Conservation (phyloP, 2,797 vertebrate species). For the Sebastes hubbsi region DNA sequence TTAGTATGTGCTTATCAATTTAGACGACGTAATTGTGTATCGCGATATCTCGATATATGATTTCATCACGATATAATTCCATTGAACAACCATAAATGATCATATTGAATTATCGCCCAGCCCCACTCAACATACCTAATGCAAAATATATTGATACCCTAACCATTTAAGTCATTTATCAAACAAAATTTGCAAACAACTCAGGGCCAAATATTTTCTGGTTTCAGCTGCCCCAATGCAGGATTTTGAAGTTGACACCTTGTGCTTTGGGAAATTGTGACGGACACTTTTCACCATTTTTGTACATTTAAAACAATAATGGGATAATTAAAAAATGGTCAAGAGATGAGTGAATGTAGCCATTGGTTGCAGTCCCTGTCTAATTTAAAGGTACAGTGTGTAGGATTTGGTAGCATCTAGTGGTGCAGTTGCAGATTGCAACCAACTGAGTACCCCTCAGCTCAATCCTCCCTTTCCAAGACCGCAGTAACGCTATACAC, state of each 20-base stretch:
- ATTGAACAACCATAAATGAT: too few relatives aligned
- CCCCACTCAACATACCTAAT: neutral
- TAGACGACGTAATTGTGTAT: too few relatives aligned
- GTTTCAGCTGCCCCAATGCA: neutral
- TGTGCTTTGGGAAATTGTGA: neutral
- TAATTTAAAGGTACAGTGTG: neutral
- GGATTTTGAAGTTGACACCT: neutral
- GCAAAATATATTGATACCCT: neutral
- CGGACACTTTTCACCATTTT: neutral
- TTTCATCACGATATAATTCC: too few relatives aligned
- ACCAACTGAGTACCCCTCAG: too few relatives aligned
- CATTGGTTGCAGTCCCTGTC: neutral
- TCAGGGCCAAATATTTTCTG: neutral
- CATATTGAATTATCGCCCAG: too few relatives aligned
- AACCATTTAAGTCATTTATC: neutral
- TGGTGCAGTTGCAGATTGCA: too few relatives aligned
- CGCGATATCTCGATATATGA: too few relatives aligned
- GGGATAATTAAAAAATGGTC: neutral
- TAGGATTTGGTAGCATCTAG: too few relatives aligned
- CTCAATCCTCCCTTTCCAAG: too few relatives aligned
- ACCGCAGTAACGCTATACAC: accelerated
- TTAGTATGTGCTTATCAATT: too few relatives aligned
- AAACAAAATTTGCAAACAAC: neutral
- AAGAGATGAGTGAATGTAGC: neutral
- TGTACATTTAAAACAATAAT: neutral